Evolutionary conservation across 2,797 vertebrate genomes (phyloP).

Genomic region (Neosilurus mollespiculum): DNA sequence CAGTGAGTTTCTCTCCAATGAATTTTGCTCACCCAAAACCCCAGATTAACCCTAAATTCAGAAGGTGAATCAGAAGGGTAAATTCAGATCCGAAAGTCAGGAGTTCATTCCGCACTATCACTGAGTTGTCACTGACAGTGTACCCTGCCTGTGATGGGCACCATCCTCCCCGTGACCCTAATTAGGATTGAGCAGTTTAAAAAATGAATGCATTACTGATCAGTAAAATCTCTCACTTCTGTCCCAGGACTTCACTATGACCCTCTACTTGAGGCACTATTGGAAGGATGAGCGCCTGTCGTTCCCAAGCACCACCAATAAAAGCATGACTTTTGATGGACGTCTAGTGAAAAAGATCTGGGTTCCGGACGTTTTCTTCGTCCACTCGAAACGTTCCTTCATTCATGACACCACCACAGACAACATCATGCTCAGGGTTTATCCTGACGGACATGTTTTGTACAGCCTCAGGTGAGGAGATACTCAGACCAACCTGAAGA

Average conservation of each 20-base stretch:
- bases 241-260: conserved; percentile 94
- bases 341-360: conserved; percentile 96
- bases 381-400: conserved; percentile 96
- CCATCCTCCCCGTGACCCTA: too few species aligned
- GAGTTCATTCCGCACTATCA: too few species aligned
- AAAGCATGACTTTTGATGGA: conserved; percentile 96
- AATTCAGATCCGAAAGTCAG: too few species aligned
- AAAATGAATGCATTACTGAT: neutral
- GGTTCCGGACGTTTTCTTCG: conserved; percentile 98
- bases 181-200: too few species aligned
- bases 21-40: conserved; percentile 1
- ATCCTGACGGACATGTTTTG: conserved; percentile 91
- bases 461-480: conserved; percentile 89
- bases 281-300: conserved; percentile 94
- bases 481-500: neutral
- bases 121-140: too few species aligned
- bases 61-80: neutral
- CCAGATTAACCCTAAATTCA: neutral
- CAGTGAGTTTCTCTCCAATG: conserved; percentile 16
- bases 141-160: too few species aligned
- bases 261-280: conserved; percentile 92
- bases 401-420: conserved; percentile 94
- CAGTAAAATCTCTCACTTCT: neutral
- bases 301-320: conserved; percentile 89
- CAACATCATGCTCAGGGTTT: conserved; percentile 95